These are phyloP conservation scores for Halichoerus grypus DNA, from an alignment of 2,113 vertebrate genomes.

Conservation along the genomic window DNA sequence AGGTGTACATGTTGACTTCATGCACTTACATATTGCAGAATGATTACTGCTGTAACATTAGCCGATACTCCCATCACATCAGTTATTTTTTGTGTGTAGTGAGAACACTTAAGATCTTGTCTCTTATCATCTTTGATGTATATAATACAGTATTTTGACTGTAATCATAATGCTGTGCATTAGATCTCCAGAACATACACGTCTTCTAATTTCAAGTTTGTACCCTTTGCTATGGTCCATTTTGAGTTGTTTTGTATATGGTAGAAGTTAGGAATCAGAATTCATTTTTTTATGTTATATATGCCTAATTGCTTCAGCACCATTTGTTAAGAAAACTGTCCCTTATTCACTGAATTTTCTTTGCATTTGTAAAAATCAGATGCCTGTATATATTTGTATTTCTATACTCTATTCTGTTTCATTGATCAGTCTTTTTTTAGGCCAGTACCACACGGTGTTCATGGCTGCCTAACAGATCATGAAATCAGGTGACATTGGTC, in stretches of 20 bases:
- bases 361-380: neutral
- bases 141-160: neutral
- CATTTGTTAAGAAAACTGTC: neutral
- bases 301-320: neutral
- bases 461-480: neutral
- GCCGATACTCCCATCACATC: neutral
- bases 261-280: neutral
- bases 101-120: neutral
- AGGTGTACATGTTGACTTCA: neutral
- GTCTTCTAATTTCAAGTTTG: neutral
- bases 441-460: neutral
- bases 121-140: neutral
- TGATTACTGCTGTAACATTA: neutral
- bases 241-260: conserved; percentile 34
- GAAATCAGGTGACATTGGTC: neutral
- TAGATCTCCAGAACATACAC: neutral
- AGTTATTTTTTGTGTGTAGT: neutral
- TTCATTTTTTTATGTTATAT: neutral
- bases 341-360: neutral
- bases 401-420: neutral
- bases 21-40: neutral
- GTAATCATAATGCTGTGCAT: neutral
- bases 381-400: neutral
- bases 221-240: neutral
- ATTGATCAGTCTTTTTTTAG: neutral